Conservation (phyloP, 1,140 invertebrate genomes). For the Conus ventricosus region DNA sequence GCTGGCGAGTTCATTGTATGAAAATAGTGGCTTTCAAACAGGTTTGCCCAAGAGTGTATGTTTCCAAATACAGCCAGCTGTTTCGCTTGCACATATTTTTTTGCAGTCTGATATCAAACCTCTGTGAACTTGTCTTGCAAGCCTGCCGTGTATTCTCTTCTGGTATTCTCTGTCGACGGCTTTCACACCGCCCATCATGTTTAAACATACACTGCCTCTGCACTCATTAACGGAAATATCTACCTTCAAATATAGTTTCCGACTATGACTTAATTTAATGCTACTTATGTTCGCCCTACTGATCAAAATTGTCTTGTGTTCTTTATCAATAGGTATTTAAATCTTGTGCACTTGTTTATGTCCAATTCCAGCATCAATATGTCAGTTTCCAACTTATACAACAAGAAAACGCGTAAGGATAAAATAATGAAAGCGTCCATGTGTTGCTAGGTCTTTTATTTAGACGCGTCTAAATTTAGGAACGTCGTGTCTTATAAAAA, state of each 20-base stretch:
- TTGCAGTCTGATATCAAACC: conserved; percentile 50
- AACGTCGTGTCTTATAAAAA: neutral
- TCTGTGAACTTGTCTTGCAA: conserved; percentile 66
- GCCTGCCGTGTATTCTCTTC: conserved; percentile 56
- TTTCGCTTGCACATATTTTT: too few relatives aligned
- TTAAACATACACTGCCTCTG: conserved; percentile 53
- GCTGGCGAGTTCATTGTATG: too few relatives aligned
- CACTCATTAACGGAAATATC: conserved; percentile 52
- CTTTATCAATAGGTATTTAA: neutral
- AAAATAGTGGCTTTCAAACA: too few relatives aligned
- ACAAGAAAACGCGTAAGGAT: neutral
- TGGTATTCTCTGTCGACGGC: conserved; percentile 47
- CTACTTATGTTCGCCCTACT: neutral
- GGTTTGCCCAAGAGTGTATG: too few relatives aligned
- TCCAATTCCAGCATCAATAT: neutral
- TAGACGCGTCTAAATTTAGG: neutral
- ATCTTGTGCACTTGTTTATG: neutral
- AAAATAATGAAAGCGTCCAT: neutral
- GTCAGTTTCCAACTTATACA: neutral
- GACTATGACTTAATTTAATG: neutral
- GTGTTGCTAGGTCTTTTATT: neutral
- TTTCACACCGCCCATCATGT: conserved; percentile 71
- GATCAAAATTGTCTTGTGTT: neutral
- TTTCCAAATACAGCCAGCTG: too few relatives aligned
- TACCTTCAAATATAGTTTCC: conserved; percentile 22